Base-by-base conservation (phyloP, 2,797 vertebrate species). In the Capromys pilorides region DNA sequence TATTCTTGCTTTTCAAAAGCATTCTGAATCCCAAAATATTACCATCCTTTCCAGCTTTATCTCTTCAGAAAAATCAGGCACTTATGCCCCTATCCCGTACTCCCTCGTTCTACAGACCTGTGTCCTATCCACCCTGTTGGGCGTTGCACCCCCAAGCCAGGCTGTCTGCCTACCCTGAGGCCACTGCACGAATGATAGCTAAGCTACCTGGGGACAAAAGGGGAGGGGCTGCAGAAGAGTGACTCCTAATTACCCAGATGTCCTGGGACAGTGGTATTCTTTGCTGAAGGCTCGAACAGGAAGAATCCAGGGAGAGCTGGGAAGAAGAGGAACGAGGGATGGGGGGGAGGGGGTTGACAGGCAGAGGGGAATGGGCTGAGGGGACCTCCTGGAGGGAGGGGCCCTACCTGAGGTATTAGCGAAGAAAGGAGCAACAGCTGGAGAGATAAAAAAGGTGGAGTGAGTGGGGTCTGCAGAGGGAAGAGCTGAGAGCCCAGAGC, bases 21-120 rank as follows among this genome's bases (percentile, higher is more conserved):
- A 94, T 77, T 95, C 87, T 95, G 67, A 92, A 93, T 97, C 86
- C 92, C 90, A 95, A 96, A 97, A 97, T 96, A 97, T 96, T 91
- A 78, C 90, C 87, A 83, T 96, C 87, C 87, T 96, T 94, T 89
- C 91, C 64, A 83, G 85, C 75, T 95, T 57, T 66, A 71, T 91
- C 62, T 80, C 71, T 93, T 84, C 88, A 88, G 87, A 96, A 93
- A 97, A 91, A 90, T 92, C 84, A 69, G 54, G 85, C 54, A 51
- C 9, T 36, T 41, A 61, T 14, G 13, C 33, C 78, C 28, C 49
- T 57, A n/a, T 0, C 31, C 24, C 26, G 16, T 2, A 59, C 79
- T 87, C 39, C 77, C 24, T 22, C 21, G 26, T 45, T 59, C 45
- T 49, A 51, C 57, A 24, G 19, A 49, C 39, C 36, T 61, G 14